Conservation (phyloP, 2,888 invertebrate genomes). For the Saturnia pavonia region DNA sequence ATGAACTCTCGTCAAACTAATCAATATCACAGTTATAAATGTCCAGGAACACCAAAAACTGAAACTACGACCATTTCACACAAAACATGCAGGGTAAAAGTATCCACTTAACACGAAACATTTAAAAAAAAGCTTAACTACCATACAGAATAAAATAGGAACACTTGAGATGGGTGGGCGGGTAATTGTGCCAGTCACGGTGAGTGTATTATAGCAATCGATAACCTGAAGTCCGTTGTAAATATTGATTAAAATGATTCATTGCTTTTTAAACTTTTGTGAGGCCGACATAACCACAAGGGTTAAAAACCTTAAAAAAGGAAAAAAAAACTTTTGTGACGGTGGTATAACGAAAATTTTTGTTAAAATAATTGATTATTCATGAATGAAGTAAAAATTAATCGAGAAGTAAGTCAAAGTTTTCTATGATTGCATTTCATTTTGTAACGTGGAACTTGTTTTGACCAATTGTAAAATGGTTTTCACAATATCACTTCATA, state of each 20-base stretch:
- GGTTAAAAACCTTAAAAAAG: too few species aligned
- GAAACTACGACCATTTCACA: neutral
- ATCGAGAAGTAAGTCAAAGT: too few species aligned
- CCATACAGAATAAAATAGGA: neutral
- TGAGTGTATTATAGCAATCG: too few species aligned
- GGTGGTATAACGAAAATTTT: neutral
- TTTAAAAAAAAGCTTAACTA: neutral
- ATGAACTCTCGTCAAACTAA: too few species aligned
- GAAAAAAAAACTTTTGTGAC: neutral
- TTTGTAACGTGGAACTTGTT: neutral
- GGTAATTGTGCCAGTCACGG: neutral
- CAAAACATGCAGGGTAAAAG: neutral
- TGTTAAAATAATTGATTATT: neutral
- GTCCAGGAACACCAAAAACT: too few species aligned
- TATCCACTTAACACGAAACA: neutral
- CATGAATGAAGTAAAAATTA: neutral
- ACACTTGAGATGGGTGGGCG: neutral
- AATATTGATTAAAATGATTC: too few species aligned
- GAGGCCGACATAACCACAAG: too few species aligned
- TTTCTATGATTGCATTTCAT: neutral
- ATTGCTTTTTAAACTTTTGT: too few species aligned
- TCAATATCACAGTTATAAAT: too few species aligned
- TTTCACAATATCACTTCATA: neutral
- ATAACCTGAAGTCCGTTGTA: too few species aligned
- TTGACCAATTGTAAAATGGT: neutral